These are phyloP conservation scores for Labeo catla DNA, from an alignment of 2,113 vertebrate species.

Conservation along the genomic window DNA sequence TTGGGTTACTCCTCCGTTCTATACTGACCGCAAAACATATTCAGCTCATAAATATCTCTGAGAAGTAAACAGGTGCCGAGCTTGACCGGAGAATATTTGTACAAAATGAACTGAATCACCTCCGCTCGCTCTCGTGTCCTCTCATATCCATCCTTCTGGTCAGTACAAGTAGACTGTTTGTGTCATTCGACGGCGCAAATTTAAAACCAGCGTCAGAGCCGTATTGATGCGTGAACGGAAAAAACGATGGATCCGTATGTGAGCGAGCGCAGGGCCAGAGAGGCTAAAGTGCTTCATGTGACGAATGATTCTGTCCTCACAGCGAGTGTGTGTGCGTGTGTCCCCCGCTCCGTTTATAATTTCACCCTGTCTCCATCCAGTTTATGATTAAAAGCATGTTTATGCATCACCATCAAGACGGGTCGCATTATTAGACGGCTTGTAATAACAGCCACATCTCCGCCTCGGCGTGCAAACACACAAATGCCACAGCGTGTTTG, in stretches of 20 bases:
- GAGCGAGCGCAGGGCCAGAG: not conserved
- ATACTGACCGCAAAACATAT: not conserved
- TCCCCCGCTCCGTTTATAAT: not conserved
- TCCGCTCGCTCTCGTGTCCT: not conserved
- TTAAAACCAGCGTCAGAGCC: not conserved
- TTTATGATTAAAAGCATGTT: constrained; percentile 12
- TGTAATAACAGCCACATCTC: constrained; percentile 9
- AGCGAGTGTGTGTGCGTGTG: not conserved
- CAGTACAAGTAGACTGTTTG: not conserved
- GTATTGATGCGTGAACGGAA: not conserved
- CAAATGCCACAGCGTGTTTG: constrained; percentile 1
- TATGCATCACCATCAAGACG: not conserved
- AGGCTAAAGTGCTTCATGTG: not conserved
- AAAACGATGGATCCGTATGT: not conserved
- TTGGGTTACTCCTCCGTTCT: not conserved
- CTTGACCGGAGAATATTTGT: constrained; percentile 1
- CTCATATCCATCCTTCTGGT: not conserved
- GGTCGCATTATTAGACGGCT: not conserved
- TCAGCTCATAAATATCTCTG: not conserved
- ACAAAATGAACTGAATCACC: not conserved
- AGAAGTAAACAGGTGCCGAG: constrained; percentile 1
- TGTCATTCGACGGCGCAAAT: not conserved
- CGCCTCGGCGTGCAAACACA: not conserved
- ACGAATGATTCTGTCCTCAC: not conserved
- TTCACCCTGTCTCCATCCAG: not conserved